Percentiles rank a stretch among this genome's conserved stretches.
phyloP scores from a whole-genome alignment of 2,113 vertebrate species.

The Bufo gargarizans region DNA sequence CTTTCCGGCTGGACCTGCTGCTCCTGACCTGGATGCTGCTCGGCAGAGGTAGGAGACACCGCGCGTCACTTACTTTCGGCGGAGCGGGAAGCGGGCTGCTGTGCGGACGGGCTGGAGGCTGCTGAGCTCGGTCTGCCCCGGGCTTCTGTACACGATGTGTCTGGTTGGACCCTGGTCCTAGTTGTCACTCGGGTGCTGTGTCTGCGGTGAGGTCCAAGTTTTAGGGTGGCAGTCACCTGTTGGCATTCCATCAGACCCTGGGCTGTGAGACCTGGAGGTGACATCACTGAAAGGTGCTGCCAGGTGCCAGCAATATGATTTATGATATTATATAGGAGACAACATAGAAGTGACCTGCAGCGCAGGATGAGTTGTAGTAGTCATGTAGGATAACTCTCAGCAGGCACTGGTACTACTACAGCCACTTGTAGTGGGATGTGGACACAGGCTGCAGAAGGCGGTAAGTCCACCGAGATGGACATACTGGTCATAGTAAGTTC shows the following conservation, averaged over 20 bases:
- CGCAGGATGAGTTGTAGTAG: background rate
- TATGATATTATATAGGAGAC: too few species aligned
- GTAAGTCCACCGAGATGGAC: too few species aligned
- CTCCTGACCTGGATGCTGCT: conserved; percentile 72
- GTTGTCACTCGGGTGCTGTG: background rate
- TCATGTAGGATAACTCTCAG: background rate
- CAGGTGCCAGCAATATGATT: background rate
- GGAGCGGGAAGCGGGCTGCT: background rate
- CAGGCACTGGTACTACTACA: background rate
- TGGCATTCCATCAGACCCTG: background rate
- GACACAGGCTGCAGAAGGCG: too few species aligned
- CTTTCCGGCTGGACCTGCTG: conserved; percentile 72
- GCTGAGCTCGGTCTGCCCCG: background rate
- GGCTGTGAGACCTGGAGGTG: conserved; percentile 7
- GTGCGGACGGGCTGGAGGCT: background rate
- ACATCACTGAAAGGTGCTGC: background rate
- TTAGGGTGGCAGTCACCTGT: conserved; percentile 21
- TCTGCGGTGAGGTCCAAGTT: background rate
- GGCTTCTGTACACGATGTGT: background rate
- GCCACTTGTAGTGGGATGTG: background rate
- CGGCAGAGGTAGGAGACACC: conserved; percentile 73
- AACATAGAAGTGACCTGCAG: background rate
- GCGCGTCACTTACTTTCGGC: conserved; percentile 58
- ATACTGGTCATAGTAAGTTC: background rate
- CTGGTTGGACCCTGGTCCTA: background rate